Base-by-base conservation (phyloP, 2,797 vertebrate species). In the Pelobates cultripes region DNA sequence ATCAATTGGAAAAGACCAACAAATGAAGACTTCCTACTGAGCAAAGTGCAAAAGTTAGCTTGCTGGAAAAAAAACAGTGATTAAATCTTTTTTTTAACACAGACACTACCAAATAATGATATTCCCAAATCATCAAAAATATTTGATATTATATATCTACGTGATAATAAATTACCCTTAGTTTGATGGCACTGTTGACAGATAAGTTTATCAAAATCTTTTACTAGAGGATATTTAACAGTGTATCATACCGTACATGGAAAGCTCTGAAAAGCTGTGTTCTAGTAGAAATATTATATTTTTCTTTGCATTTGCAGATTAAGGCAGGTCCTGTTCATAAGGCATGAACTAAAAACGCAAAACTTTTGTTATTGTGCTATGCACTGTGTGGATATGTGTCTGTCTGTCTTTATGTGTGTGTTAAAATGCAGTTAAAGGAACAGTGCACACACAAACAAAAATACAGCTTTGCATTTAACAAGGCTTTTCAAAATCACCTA, bases 11-110 rank as follows among this genome's bases (percentile, higher is more conserved):
- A 42, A 83, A 51, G 64, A 66, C 84, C 84, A 85, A 61, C 47
- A 77, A 85, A 86, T 28, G 0, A 74, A 77, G 9, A 66, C 79
- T 86, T 81, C 84, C 77, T 4, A 3, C n/a, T 42, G 74, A 70
- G 40, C 7, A 85, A 51, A 12, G 13, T 14, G 57, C 47, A 69
- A 61, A 61, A 61, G 8, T 73, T 78, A 41, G 13, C 14, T 51
- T 70, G 47, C 40, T 67, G 69, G 17, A 63, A 73, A 57, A 61
- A 61, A 57, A 61, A 61, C 71, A 68, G 63, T 76, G 61, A 75
- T 68, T 28, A 64, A 10, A 47, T 10, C 0, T 47, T 5, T 10
- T 47, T 47, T 47, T 47, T 47, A 47, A 47, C 5, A 47, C 45
- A 47, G 45, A 10, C 45, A 10, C 5, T 47, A 10, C 5, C 57